Evolutionary conservation across 2,888 invertebrate species (phyloP).

Genomic region (Unio pictorum): DNA sequence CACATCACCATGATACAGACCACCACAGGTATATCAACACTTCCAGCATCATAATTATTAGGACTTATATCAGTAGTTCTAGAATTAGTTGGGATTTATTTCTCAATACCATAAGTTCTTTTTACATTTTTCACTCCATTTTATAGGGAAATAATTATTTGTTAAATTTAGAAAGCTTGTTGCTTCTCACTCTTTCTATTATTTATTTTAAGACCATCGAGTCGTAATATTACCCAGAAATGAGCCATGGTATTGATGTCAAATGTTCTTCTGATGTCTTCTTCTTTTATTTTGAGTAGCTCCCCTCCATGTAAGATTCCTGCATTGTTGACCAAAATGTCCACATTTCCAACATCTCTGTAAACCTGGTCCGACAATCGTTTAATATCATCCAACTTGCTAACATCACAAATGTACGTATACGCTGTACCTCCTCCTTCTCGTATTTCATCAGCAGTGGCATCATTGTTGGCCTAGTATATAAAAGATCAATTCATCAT

Average conservation of each 20-base stretch:
- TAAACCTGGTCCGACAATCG: conserved; percentile 41
- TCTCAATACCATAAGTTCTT: too few species aligned
- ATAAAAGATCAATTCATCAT: not conserved
- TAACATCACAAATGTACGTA: conserved; percentile 58
- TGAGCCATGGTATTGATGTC: conserved; percentile 60
- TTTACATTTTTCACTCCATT: too few species aligned
- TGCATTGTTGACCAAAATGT: conserved; percentile 67
- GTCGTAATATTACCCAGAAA: conserved; percentile 50
- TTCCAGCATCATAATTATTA: too few species aligned
- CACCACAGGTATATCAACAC: too few species aligned
- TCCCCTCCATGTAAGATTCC: conserved; percentile 56
- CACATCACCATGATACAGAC: too few species aligned
- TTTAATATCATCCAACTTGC: conserved; percentile 43
- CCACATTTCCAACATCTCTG: conserved; percentile 56
- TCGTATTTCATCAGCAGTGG: conserved; percentile 47
- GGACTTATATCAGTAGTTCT: too few species aligned
- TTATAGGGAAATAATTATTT: too few species aligned
- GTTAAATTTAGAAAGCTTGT: too few species aligned
- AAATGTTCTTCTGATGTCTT: conserved; percentile 52
- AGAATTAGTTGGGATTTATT: too few species aligned
- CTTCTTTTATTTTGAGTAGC: conserved; percentile 45
- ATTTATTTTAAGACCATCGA: too few species aligned
- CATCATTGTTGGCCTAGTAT: conserved; percentile 47
- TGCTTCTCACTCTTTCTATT: too few species aligned
- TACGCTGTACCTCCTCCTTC: conserved; percentile 46